Base-by-base conservation (phyloP, 35 echinoderm and acorn worm species). In the Nesometra sesokonis region DNA sequence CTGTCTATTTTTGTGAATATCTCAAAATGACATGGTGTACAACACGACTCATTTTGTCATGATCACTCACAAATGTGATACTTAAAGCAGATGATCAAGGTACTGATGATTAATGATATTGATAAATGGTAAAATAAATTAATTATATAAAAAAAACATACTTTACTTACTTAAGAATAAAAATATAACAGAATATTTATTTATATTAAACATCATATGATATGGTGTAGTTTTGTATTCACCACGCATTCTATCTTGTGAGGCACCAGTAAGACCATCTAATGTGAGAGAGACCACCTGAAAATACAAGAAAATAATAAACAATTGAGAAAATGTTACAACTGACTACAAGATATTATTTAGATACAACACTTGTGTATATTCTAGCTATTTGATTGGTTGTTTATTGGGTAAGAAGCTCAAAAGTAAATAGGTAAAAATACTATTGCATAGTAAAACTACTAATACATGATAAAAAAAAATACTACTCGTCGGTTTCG, bases 131-230 rank as follows among this genome's bases (percentile, higher is more conserved):
- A n/a, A n/a, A n/a, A 29, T 80, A 17, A 11, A 17, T 80, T 80
- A 11, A 80, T 31, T 13, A 19, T 80, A 27, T 13, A 33, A 35
- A 13, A 8, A 84, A 13, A 43, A 37, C 29, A 43, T 39, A 9
- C 3, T 23, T 39, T 13, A 87, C 90, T 94, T 83, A 98, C 95
- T 80, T 80, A 87, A 37, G 36, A 78, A 81, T 67, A 98, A 57
- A 36, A 94, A 98, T 32, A 98, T 5, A 35, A 98, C 87, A 31
- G 95, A 98, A 89, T 90, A 98, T 32, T 76, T 39, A 82, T 98
- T 98, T 39, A 94, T 86, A 52, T 88, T 98, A 78, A 89, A 89
- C 95, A 98, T 98, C 92, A 98, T 92, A 31, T 91, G 86, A 92
- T 98, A 93, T 35, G 95, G 57, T 1, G 78, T 39, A 32, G 92